Conservation (phyloP, 2,888 invertebrate species). For the Oscheius sp. region DNA sequence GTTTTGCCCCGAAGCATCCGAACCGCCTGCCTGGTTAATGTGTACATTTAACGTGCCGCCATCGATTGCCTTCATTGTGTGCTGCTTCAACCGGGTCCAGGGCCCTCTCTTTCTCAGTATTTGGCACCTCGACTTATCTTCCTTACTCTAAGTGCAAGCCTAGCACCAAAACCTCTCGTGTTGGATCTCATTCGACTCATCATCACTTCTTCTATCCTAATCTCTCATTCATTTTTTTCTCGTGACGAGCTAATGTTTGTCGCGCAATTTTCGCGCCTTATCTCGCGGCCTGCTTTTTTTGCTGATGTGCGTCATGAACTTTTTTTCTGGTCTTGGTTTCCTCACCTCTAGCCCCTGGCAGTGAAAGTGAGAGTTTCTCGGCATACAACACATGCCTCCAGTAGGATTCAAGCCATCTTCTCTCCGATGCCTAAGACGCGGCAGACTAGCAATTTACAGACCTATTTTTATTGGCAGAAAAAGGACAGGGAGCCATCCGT, state of each 20-base stretch:
- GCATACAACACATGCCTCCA: not conserved
- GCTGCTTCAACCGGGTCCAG: conserved; percentile 21
- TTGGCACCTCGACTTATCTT: conserved; percentile 2
- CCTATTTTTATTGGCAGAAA: too few species aligned
- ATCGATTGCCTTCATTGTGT: conserved; percentile 24
- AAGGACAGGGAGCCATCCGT: not conserved
- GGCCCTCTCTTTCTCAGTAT: too few species aligned
- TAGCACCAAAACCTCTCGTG: too few species aligned
- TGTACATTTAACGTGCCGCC: conserved; percentile 25
- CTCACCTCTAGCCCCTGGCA: not conserved
- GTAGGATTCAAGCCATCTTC: not conserved
- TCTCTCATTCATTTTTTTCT: not conserved
- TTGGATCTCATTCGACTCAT: not conserved
- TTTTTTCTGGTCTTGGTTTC: too few species aligned
- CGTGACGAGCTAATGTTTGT: not conserved
- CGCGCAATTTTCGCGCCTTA: too few species aligned
- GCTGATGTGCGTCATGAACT: too few species aligned
- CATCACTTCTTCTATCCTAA: not conserved
- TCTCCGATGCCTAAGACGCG: not conserved
- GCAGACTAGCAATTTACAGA: too few species aligned
- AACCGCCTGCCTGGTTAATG: conserved; percentile 26
- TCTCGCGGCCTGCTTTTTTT: too few species aligned
- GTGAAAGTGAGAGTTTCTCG: not conserved
- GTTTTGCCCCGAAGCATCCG: conserved; percentile 15
- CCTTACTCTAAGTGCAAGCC: too few species aligned